Evolutionary conservation across 2,797 vertebrate species (phyloP).

Genomic region (Myotis vivesi): DNA sequence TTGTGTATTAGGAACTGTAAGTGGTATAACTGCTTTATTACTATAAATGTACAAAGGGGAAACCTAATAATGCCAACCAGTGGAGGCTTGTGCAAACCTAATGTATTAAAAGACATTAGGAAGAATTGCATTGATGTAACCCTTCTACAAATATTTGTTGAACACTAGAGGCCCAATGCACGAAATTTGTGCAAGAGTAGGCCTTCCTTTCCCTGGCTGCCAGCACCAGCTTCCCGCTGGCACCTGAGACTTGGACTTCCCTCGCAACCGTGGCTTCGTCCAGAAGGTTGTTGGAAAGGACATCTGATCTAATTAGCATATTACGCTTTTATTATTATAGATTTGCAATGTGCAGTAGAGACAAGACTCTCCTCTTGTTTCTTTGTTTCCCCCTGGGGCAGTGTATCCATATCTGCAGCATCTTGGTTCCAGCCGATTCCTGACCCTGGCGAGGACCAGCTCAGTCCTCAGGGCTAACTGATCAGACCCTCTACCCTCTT

Average conservation of each 20-base stretch:
- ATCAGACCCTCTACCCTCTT: neutral
- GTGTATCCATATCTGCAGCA: neutral
- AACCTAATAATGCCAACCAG: neutral
- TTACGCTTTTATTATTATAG: too few species aligned
- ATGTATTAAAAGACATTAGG: neutral
- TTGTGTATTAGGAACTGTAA: neutral
- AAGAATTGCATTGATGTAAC: neutral
- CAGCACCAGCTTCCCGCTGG: too few species aligned
- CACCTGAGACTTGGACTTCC: too few species aligned
- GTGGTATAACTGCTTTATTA: neutral
- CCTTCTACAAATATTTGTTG: neutral
- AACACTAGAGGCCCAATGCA: neutral
- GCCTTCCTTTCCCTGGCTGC: too few species aligned
- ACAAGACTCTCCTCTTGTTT: neutral
- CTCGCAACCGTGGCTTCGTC: too few species aligned
- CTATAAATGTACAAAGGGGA: neutral
- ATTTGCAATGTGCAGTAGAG: neutral
- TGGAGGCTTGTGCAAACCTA: neutral
- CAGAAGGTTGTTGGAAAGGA: too few species aligned
- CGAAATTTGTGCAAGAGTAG: too few species aligned
- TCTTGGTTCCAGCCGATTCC: fast-evolving
- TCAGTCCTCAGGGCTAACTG: neutral
- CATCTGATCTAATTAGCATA: too few species aligned
- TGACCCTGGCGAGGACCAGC: fast-evolving
- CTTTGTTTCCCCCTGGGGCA: neutral